Conservation (phyloP, 2,888 invertebrate genomes). For the Heliconius ethilla region DNA sequence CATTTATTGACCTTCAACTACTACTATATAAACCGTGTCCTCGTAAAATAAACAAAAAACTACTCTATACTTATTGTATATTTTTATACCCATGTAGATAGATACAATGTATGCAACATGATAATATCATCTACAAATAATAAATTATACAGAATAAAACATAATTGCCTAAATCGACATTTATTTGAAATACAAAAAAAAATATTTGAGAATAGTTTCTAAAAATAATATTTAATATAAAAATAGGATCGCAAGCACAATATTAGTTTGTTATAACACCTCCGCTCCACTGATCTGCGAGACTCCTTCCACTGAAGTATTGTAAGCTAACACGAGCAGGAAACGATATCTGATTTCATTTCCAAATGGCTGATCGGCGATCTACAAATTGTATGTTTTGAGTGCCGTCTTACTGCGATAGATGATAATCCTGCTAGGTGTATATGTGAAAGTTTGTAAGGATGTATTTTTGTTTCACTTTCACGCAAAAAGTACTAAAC, state of each 20-base stretch:
- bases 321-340: constrained; percentile 39
- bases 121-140: background rate
- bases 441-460: too few relatives aligned
- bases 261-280: constrained; percentile 52
- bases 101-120: background rate
- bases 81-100: background rate
- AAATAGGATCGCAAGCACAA: constrained; percentile 32
- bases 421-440: background rate
- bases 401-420: background rate
- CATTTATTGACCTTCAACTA: background rate
- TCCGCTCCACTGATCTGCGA: constrained; percentile 57
- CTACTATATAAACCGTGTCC: background rate
- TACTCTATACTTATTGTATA: background rate
- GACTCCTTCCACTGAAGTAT: constrained; percentile 39
- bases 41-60: background rate
- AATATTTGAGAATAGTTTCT: background rate
- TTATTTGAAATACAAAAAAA: background rate
- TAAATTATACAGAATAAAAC: background rate
- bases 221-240: constrained; percentile 17
- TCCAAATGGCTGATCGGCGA: constrained; percentile 34
- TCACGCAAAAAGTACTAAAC: too few relatives aligned
- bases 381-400: constrained; percentile 23
- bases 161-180: background rate
- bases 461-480: too few relatives aligned
- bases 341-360: constrained; percentile 37